These are phyloP conservation scores for Lepus townsendii DNA, from an alignment of 2,797 vertebrate species.

Conservation along the genomic window DNA sequence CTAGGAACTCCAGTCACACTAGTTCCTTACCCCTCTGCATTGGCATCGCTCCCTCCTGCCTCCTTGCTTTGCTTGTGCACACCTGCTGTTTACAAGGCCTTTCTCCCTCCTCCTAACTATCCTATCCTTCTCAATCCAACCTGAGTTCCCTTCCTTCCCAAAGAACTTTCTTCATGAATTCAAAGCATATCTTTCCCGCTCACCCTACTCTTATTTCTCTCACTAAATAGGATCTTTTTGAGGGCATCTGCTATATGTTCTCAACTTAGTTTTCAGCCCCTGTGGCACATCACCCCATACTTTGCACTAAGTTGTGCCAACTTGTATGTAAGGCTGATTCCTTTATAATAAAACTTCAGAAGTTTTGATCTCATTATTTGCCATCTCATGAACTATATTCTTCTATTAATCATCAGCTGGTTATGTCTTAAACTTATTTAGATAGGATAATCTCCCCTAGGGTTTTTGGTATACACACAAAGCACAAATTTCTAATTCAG, in stretches of 20 bases:
- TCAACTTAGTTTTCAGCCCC: constrained; percentile 39
- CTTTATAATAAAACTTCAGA: constrained; percentile 56
- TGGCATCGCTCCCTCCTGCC: not conserved
- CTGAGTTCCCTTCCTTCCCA: not conserved
- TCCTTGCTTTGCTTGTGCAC: not conserved
- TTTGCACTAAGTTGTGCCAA: not conserved
- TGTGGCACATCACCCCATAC: not conserved
- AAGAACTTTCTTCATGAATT: not conserved
- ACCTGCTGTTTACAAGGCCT: not conserved
- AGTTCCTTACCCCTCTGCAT: not conserved
- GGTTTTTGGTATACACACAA: constrained; percentile 56
- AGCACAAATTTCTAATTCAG: constrained; percentile 38
- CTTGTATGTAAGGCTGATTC: not conserved
- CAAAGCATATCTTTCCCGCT: not conserved
- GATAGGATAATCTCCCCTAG: not conserved
- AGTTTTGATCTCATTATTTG: constrained; percentile 57
- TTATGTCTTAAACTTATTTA: constrained; percentile 67
- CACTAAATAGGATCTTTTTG: constrained; percentile 39
- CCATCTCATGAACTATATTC: constrained; percentile 49
- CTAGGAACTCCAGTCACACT: not conserved
- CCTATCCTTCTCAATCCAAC: not conserved
- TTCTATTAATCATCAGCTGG: constrained; percentile 8
- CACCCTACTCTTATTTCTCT: not conserved
- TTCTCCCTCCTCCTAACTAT: not conserved
- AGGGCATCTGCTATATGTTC: constrained; percentile 25